Conservation (phyloP, 2,888 invertebrate genomes). For the Athalia cordata region DNA sequence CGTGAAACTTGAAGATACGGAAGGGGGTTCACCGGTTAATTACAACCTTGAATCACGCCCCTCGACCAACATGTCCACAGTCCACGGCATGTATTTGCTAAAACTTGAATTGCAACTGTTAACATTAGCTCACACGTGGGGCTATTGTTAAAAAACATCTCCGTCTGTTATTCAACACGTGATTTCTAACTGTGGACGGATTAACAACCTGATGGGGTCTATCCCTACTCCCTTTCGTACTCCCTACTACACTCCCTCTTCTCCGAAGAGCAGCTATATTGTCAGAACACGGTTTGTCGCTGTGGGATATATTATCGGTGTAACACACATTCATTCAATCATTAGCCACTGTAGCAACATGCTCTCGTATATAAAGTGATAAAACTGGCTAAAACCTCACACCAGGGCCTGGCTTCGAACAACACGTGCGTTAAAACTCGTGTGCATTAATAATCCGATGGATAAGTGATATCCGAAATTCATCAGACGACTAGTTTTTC, state of each 20-base stretch:
- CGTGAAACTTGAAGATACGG: too few species aligned
- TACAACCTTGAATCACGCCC: constrained; percentile 14
- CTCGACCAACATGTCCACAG: not conserved
- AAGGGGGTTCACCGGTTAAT: too few species aligned
- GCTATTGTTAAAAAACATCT: constrained; percentile 13
- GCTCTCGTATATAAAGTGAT: constrained; percentile 42
- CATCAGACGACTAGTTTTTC: too few species aligned
- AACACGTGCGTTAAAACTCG: constrained; percentile 21
- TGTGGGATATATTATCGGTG: not conserved
- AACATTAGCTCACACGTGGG: not conserved
- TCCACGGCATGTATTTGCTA: not conserved
- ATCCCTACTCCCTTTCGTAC: constrained; percentile 29
- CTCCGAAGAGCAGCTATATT: not conserved
- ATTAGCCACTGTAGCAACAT: constrained; percentile 19
- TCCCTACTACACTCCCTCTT: too few species aligned
- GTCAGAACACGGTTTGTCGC: not conserved
- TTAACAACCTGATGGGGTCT: constrained; percentile 41
- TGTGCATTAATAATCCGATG: constrained; percentile 1
- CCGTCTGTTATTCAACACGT: constrained; percentile 4
- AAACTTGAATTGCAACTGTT: not conserved
- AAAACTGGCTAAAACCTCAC: constrained; percentile 31
- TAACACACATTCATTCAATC: constrained; percentile 32
- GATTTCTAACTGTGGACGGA: constrained; percentile 11
- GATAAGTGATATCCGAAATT: not conserved
- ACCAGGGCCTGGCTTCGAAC: constrained; percentile 22